Conservation (phyloP, 2,797 vertebrate species). For the Neoniphon sammara region DNA sequence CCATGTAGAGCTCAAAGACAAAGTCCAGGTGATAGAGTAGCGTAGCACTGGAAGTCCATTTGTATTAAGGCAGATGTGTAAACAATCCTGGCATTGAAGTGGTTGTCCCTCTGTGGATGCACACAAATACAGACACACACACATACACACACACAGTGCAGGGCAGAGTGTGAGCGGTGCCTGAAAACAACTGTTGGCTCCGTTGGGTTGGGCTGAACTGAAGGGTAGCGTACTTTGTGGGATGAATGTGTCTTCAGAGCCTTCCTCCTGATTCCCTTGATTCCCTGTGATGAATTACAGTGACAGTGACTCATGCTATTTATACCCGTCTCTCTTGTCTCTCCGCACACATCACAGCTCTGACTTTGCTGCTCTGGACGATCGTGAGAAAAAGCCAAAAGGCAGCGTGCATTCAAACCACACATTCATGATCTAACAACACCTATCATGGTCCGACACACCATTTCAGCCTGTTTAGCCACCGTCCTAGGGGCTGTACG, state of each 20-base stretch:
- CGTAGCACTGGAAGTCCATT: constrained; percentile 55
- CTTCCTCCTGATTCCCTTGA: constrained; percentile 30
- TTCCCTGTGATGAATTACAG: constrained; percentile 18
- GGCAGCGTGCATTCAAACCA: constrained; percentile 36
- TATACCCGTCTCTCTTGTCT: not conserved
- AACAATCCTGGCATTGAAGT: constrained; percentile 72
- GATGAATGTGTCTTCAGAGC: constrained; percentile 19
- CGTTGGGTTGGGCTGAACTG: constrained; percentile 42
- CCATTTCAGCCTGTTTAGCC: not conserved
- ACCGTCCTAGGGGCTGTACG: constrained; percentile 90
- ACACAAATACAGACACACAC: constrained; percentile 11
- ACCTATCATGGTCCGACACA: constrained; percentile 21
- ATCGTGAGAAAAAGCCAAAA: constrained; percentile 47
- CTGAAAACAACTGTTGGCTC: constrained; percentile 35
- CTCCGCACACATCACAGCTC: constrained; percentile 1
- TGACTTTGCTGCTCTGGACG: constrained; percentile 8
- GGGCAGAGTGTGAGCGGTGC: constrained; percentile 48
- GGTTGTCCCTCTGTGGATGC: constrained; percentile 42
- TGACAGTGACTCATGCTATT: constrained; percentile 19
- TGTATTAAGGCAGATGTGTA: constrained; percentile 83
- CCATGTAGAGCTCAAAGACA: constrained; percentile 32
- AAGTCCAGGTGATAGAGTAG: constrained; percentile 41
- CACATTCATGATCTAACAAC: constrained; percentile 32
- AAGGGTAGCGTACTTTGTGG: constrained; percentile 42
- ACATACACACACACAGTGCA: constrained; percentile 45